Evolutionary conservation across 2,888 invertebrate genomes (phyloP).

Genomic region (Leptopilina syphax): DNA sequence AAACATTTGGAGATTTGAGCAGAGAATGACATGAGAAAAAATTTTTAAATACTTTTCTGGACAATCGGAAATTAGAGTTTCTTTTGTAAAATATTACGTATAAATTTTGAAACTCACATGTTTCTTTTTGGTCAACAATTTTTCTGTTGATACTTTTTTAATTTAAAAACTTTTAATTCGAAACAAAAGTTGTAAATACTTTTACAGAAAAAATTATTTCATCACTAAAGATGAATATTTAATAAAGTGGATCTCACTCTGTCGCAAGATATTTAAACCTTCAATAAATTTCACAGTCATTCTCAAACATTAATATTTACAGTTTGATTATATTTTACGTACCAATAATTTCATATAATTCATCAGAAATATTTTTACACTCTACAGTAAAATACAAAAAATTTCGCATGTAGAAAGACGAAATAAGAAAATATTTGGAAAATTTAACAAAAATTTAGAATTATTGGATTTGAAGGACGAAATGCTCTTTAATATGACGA

Average conservation of each 20-base stretch:
- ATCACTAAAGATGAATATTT: neutral
- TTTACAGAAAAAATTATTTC: neutral
- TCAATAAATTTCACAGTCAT: constrained; percentile 21
- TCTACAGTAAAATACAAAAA: neutral
- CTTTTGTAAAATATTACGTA: constrained; percentile 3
- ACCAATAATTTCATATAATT: neutral
- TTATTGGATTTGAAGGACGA: neutral
- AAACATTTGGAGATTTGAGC: constrained; percentile 31
- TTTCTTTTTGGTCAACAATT: neutral
- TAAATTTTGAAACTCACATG: neutral
- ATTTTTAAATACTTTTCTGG: neutral
- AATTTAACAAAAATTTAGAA: too few species aligned
- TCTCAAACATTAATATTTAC: neutral
- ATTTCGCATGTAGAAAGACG: neutral
- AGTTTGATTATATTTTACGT: neutral
- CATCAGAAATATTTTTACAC: neutral
- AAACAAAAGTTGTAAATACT: constrained; percentile 18
- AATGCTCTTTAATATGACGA: too few species aligned
- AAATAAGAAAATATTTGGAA: neutral
- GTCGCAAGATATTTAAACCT: constrained; percentile 4
- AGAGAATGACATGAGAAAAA: constrained; percentile 27
- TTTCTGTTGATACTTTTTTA: constrained; percentile 2
- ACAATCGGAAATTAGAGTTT: neutral
- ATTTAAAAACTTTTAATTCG: neutral
- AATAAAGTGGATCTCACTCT: constrained; percentile 3